Conservation (phyloP, 2,797 vertebrate genomes). For the Pipistrellus pygmaeus region DNA sequence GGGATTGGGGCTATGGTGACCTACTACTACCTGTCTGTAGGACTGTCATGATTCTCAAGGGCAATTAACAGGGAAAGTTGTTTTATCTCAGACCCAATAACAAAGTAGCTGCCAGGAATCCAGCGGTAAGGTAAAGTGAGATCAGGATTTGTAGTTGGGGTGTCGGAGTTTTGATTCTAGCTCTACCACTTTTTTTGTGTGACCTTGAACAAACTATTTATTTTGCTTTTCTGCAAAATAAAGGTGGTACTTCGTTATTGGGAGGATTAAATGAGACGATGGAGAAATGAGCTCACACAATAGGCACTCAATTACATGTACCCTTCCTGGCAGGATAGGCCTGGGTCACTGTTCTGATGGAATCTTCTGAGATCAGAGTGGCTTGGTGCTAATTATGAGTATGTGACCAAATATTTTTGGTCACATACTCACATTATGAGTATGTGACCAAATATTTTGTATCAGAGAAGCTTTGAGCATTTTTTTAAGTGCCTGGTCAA, state of each 20-base stretch:
- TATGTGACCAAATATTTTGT: no score
- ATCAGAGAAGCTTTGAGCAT: no score
- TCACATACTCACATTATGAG: no score
- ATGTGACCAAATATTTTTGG: no score
- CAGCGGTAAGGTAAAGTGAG: neutral
- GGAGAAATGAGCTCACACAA: neutral
- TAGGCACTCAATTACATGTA: no score
- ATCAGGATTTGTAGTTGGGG: neutral
- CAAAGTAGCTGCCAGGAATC: neutral
- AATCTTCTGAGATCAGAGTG: neutral
- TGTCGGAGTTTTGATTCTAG: neutral
- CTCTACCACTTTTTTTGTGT: neutral
- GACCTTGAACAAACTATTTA: neutral
- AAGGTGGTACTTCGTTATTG: neutral
- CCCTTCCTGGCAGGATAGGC: neutral
- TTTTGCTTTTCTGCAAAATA: neutral
- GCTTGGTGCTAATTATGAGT: no score
- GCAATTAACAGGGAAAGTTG: neutral
- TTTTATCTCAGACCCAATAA: neutral
- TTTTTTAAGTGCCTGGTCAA: neutral
- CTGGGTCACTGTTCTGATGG: neutral
- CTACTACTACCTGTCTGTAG: neutral
- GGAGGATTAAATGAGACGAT: neutral
- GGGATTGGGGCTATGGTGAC: no score
- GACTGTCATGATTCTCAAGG: neutral